Base-by-base conservation (phyloP, 2,888 invertebrate species). In the Ganaspis brasiliensis region DNA sequence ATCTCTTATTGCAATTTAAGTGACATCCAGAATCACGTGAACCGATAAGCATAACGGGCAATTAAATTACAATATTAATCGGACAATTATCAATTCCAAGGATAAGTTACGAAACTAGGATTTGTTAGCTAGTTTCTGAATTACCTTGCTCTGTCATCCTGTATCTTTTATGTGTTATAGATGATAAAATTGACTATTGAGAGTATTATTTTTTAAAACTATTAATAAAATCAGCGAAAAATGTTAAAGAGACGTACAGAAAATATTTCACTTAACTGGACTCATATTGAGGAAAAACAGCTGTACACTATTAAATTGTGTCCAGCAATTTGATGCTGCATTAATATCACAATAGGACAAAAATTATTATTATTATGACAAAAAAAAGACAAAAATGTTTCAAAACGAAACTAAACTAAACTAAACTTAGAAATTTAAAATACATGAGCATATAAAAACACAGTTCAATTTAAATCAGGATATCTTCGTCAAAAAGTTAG, bases 41-140 rank as follows among this genome's bases (percentile, higher is more conserved):
- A 67, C n/a, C 45, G 45, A 67, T 45, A 67, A 67, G 24, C 45
- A 16, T 67, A 45, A 45, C 40, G 10, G 45, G 24, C 26, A 67
- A 45, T 67, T 45, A 45, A 67, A 67, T 45, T 67, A 45, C n/a
- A 67, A 67, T 67, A 67, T 67, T 67, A 67, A 67, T 67, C 45
- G 45, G 26, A 67, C 45, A 67, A 67, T 67, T 67, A 67, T 67
- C 45, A 67, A 67, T 67, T 67, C 59, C 45, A 67, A 67, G 67
- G 67, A 67, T 45, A 24, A 40, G 67, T 67, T 67, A 45, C 67
- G 67, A 67, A 67, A 67, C 67, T 45, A 40, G 67, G 67, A 67
- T 67, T 45, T 45, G 45, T 67, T 67, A 45, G 14, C 45, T 14
- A 6, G n/a, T n/a, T 31, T 31, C 8, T 31, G 59, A 5, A 40